Conservation (phyloP, 1,140 invertebrate genomes). For the Sycophaga agraensis region DNA sequence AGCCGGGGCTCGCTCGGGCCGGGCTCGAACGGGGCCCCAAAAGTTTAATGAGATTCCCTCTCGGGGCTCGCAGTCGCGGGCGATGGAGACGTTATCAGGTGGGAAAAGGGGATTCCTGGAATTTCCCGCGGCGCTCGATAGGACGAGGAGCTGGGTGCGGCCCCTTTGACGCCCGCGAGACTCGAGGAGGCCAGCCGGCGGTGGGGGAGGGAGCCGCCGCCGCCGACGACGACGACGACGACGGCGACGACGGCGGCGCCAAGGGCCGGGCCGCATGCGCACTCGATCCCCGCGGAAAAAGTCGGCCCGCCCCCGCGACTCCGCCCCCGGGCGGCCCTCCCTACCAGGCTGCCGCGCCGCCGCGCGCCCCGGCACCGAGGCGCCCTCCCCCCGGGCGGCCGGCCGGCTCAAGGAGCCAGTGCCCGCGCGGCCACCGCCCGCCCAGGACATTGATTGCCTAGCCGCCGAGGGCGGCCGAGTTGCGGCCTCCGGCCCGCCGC, state of each 20-base stretch:
- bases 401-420: constrained; percentile 34
- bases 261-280: constrained; percentile 49
- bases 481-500: not conserved
- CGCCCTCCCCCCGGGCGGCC: constrained; percentile 23
- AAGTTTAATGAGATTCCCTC: too few relatives aligned
- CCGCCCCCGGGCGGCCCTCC: constrained; percentile 46
- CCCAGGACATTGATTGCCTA: too few relatives aligned
- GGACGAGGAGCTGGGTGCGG: not conserved
- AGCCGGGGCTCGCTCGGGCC: too few relatives aligned
- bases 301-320: constrained; percentile 49
- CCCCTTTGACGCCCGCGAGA: constrained; percentile 9
- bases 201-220: too few relatives aligned
- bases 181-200: too few relatives aligned
- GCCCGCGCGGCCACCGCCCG: not conserved
- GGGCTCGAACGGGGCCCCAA: too few relatives aligned
- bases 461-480: not conserved
- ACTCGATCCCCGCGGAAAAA: constrained; percentile 44
- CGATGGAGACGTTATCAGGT: constrained; percentile 16
- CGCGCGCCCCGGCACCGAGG: constrained; percentile 23
- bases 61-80: too few relatives aligned
- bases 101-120: constrained; percentile 10
- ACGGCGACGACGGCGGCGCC: constrained; percentile 4
- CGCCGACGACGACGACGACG: too few relatives aligned
- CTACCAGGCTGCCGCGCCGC: constrained; percentile 36
- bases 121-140: constrained; percentile 18